Conservation (phyloP, 2,113 vertebrate species). For the Daphoenositta chrysoptera region DNA sequence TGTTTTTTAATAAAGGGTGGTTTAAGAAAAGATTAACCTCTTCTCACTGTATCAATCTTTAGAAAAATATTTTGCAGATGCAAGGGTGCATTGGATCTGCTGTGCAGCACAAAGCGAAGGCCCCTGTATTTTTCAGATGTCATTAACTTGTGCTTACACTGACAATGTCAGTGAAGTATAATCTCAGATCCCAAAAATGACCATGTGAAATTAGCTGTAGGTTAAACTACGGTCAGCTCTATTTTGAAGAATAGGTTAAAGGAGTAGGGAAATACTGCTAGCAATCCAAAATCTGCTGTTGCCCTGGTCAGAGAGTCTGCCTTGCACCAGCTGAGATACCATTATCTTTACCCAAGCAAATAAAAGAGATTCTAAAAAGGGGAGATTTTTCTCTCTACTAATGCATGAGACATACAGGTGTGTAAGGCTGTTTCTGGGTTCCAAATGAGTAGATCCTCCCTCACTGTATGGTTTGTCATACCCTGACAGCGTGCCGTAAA, state of each 20-base stretch:
- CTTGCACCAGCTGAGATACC: neutral
- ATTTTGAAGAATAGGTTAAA: neutral
- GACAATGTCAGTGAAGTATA: neutral
- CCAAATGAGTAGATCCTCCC: neutral
- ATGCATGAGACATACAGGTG: neutral
- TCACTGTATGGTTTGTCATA: neutral
- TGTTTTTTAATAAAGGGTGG: constrained; percentile 19
- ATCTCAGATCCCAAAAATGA: neutral
- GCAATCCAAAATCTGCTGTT: neutral
- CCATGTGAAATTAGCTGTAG: neutral
- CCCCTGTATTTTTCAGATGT: neutral
- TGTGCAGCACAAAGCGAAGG: neutral
- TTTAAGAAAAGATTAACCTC: neutral
- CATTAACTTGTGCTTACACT: neutral
- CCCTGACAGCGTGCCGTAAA: neutral
- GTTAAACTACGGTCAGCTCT: neutral
- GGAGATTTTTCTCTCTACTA: neutral
- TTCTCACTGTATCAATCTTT: neutral
- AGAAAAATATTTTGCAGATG: neutral
- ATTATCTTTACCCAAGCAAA: neutral
- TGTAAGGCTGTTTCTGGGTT: neutral
- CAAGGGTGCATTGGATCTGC: neutral
- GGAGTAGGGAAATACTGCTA: neutral
- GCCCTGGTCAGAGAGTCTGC: neutral
- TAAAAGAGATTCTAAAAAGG: neutral